These are phyloP conservation scores for Columba guinea DNA, from an alignment of 2,797 vertebrate genomes.

Conservation along the genomic window DNA sequence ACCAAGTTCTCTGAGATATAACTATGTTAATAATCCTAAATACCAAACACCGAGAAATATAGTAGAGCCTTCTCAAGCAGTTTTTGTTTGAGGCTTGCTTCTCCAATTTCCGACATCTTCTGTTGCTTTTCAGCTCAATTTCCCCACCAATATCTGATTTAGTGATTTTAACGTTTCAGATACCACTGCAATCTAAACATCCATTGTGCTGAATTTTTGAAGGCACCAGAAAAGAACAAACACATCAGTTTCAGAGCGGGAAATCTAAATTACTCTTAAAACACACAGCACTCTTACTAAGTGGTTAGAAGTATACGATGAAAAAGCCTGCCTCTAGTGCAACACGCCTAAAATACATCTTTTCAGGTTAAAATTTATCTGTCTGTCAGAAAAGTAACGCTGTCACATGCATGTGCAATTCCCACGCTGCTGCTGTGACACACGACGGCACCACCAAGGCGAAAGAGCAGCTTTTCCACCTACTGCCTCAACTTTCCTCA, in stretches of 20 bases:
- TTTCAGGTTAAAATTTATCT: background rate
- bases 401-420: accelerated
- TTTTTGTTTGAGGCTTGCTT: background rate
- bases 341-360: accelerated
- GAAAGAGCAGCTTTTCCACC: background rate
- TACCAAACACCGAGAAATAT: background rate
- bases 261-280: background rate
- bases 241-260: background rate
- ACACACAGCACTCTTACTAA: background rate
- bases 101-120: accelerated
- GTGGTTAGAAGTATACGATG: background rate
- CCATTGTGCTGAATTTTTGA: background rate
- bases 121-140: background rate
- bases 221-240: background rate
- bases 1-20: background rate
- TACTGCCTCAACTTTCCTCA: background rate
- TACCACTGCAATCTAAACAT: background rate
- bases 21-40: background rate
- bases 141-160: background rate
- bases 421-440: background rate
- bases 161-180: background rate
- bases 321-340: background rate
- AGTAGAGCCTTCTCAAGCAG: background rate
- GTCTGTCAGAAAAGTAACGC: background rate
- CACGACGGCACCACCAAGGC: no score